Percentiles rank a stretch among this genome's conserved stretches.
Evolutionary conservation across 2,113 vertebrate species (phyloP).

Genomic region (Xiphophorus maculatus): DNA sequence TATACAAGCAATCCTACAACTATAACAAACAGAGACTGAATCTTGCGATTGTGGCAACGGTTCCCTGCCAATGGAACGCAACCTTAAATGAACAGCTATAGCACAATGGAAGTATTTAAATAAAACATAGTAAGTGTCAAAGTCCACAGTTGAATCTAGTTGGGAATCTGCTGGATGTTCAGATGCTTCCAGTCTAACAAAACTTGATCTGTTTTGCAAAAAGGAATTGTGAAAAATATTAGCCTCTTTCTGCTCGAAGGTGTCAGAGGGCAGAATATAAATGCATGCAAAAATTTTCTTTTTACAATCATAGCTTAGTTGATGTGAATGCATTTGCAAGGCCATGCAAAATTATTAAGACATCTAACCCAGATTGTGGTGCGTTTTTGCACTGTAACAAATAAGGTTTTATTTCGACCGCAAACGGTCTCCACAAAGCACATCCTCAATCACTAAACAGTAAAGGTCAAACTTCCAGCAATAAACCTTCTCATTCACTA

Average conservation of each 20-base stretch:
- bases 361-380: not conserved
- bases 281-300: too few relatives aligned
- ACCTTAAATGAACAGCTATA: not conserved
- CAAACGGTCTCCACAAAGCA: constrained; percentile 34
- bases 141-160: not conserved
- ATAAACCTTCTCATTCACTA: constrained; percentile 61
- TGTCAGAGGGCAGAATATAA: too few relatives aligned
- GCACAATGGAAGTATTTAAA: not conserved
- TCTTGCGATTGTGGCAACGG: not conserved
- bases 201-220: not conserved
- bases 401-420: constrained; percentile 36
- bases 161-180: not conserved
- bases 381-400: constrained; percentile 1
- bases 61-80: not conserved
- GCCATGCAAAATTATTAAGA: not conserved
- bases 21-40: not conserved
- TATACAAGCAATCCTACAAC: not conserved
- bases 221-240: not conserved
- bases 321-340: not conserved
- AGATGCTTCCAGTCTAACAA: not conserved
- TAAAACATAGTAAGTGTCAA: not conserved
- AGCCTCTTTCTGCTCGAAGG: not conserved
- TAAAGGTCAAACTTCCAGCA: constrained; percentile 66
- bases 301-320: not conserved
- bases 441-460: constrained; percentile 32